Evolutionary conservation across 2,888 invertebrate genomes (phyloP), one percentile per base, ranked within the genome.

Genomic region (Drosophila lacicola): DNA sequence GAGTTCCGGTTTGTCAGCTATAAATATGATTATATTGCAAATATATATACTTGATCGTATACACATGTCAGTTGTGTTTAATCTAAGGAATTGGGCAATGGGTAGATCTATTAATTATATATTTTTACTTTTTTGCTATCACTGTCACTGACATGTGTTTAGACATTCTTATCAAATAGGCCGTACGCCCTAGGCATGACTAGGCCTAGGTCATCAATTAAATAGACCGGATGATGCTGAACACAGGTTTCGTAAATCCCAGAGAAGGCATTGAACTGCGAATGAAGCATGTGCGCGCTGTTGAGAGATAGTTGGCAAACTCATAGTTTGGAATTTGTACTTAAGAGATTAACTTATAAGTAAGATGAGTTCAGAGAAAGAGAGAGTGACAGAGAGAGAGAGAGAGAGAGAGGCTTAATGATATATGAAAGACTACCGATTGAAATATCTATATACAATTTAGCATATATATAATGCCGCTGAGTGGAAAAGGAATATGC

Each of bases 231-330:
- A 82, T 85, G 75, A 46, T 55, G 63, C 61, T 73, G 54, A 61
- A 67, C 29, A 72, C 65, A 49, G 65, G 51, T 67, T 79, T 82
- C 75, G 58, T 55, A 77, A 69, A 83, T 41, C 46, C 46, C 44
- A 46, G 54, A 53, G 56, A 65, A 88, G 88, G 69, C 82, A 79
- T 88, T 82, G 82, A 88, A 85, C 82, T 82, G 60, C 29, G 41
- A 60, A 47, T 50, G 21, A 58, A 49, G 45, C 83, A 81, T 83
- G 78, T 72, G 78, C 62, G 29, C 14, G 34, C 55, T 50, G n/a
- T 25, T 49, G 42, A 44, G 49, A 70, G 73, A 72, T 70, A 78
- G 70, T 77, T 77, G 45, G 47, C 46, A 21, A 55, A 60, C 46
- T 33, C 44, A 47, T 50, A 19, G 25, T 44, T 13, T 82, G 88